phyloP scores from a whole-genome alignment of 2,797 vertebrate genomes.

The Gymnothorax javanicus region DNA sequence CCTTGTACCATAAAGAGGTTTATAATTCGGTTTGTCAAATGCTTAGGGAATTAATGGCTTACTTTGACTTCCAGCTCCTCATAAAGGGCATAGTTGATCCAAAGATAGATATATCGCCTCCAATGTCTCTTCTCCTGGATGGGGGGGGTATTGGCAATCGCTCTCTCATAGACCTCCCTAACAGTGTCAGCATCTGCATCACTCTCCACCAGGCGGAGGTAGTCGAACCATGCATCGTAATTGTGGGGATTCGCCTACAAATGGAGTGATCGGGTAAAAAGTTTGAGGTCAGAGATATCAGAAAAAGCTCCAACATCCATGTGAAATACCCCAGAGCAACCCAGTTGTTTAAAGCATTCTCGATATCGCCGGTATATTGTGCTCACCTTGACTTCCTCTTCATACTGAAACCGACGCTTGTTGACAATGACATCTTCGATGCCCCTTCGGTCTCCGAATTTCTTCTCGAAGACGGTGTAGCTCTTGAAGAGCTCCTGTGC shows the following conservation, averaged over 20 bases:
- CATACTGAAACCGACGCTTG: slow-evolving; percentile 95
- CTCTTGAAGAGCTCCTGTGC: slow-evolving; percentile 97
- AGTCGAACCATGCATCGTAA: slow-evolving; percentile 97
- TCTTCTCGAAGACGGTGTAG: slow-evolving; percentile 98
- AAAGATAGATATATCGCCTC: slow-evolving; percentile 96
- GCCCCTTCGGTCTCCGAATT: slow-evolving; percentile 91
- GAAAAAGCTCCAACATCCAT: neutral
- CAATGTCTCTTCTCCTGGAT: slow-evolving; percentile 96
- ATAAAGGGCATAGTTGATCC: slow-evolving; percentile 94
- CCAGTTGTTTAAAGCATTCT: too few species aligned
- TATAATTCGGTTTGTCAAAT: neutral
- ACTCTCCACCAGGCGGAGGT: slow-evolving; percentile 93
- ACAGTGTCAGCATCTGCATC: slow-evolving; percentile 84
- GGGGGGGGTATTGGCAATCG: slow-evolving; percentile 91
- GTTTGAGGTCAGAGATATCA: too few species aligned
- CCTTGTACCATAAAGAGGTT: neutral
- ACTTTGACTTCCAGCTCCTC: slow-evolving; percentile 97
- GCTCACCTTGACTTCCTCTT: slow-evolving; percentile 94
- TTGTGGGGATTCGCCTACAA: slow-evolving; percentile 92
- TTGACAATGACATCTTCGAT: slow-evolving; percentile 98
- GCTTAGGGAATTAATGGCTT: slow-evolving; percentile 22
- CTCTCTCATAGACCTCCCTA: slow-evolving; percentile 92
- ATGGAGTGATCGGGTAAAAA: neutral
- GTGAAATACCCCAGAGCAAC: neutral
- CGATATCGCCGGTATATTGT: neutral